A percentile compares a stretch with the other conserved stretches of the same genome.
phyloP scores from a whole-genome alignment of 92 coral and sea anemone species.

The Porites divaricata region DNA sequence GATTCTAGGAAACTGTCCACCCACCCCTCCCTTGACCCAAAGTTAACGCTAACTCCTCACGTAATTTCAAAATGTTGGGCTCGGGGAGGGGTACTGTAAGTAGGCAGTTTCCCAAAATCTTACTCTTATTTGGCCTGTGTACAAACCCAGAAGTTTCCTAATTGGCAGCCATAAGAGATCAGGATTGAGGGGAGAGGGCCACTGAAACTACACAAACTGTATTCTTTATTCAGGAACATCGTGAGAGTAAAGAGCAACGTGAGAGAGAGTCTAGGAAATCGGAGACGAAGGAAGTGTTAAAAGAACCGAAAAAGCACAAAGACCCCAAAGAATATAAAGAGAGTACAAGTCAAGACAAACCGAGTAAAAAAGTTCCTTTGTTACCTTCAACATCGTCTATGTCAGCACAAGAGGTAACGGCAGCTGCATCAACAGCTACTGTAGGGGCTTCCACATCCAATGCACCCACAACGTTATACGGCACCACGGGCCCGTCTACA shows the following conservation, averaged over 20 bases:
- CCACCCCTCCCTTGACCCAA: too few relatives aligned
- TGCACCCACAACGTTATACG: slow-evolving; percentile 66
- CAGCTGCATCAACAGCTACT: slow-evolving; percentile 51
- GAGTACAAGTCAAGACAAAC: slow-evolving; percentile 69
- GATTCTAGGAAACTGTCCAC: too few relatives aligned
- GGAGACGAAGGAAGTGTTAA: slow-evolving; percentile 55
- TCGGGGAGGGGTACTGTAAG: too few relatives aligned
- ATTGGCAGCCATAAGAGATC: too few relatives aligned
- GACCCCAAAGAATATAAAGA: slow-evolving; percentile 85
- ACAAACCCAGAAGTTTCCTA: too few relatives aligned
- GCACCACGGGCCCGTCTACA: slow-evolving; percentile 57
- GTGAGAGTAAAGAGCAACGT: slow-evolving; percentile 60
- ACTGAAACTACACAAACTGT: too few relatives aligned
- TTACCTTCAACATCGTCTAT: slow-evolving; percentile 74
- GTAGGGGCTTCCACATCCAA: slow-evolving; percentile 69
- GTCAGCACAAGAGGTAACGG: slow-evolving; percentile 56
- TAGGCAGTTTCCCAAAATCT: too few relatives aligned
- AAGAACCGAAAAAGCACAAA: slow-evolving; percentile 58
- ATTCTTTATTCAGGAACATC: slow-evolving; percentile 44
- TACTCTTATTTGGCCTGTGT: too few relatives aligned
- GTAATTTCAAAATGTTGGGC: too few relatives aligned
- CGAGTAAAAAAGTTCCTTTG: slow-evolving; percentile 67
- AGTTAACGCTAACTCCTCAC: too few relatives aligned
- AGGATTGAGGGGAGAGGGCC: too few relatives aligned
- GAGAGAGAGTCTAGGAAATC: slow-evolving; percentile 73